Conservation (phyloP, 2,797 vertebrate genomes). For the Poecilia gillii region DNA sequence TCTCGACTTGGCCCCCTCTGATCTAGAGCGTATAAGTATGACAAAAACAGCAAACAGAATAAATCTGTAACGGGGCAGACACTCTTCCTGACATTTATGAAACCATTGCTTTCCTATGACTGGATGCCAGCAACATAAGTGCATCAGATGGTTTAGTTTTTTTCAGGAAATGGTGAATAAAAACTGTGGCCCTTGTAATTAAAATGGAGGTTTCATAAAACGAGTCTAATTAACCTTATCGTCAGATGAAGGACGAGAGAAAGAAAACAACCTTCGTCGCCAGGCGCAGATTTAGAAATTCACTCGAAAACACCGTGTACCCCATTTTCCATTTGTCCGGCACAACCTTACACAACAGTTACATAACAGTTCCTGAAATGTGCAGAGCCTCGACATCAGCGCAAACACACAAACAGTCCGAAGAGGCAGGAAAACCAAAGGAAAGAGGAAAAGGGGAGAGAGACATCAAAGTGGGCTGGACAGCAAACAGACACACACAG, state of each 20-base stretch:
- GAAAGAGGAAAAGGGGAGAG: slow-evolving; percentile 19
- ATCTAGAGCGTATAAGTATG: neutral
- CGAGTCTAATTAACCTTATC: neutral
- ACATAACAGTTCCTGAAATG: slow-evolving; percentile 63
- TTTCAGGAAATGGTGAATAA: neutral
- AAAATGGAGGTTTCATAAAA: neutral
- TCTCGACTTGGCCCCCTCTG: neutral
- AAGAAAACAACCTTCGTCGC: neutral
- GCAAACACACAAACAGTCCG: slow-evolving; percentile 14
- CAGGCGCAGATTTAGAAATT: neutral
- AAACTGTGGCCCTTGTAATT: neutral
- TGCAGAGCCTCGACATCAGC: slow-evolving; percentile 19
- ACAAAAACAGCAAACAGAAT: neutral
- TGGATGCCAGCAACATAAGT: neutral
- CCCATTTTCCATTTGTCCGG: slow-evolving; percentile 13
- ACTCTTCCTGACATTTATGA: neutral
- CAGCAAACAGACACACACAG: slow-evolving; percentile 1
- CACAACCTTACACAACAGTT: slow-evolving; percentile 57
- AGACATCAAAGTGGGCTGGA: slow-evolving; percentile 47
- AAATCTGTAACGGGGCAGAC: neutral
- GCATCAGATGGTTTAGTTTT: neutral
- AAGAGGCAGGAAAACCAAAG: slow-evolving; percentile 43
- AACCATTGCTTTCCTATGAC: neutral
- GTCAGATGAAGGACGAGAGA: neutral
- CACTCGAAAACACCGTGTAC: neutral